A percentile compares a stretch with the other conserved stretches of the same genome.
Conservation (phyloP, 2,113 vertebrate species). For the Heliornis fulica region DNA sequence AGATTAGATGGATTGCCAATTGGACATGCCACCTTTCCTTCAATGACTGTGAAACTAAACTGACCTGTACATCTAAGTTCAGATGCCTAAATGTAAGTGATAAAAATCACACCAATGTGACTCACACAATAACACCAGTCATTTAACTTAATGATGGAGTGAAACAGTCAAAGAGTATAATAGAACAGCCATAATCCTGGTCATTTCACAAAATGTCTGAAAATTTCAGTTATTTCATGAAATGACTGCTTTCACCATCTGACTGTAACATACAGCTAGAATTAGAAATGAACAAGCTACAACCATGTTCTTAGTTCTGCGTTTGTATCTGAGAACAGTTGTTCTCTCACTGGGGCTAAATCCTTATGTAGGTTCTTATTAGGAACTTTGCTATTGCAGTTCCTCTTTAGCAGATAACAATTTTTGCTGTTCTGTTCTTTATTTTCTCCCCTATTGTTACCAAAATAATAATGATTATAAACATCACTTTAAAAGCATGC, state of each 20-base stretch:
- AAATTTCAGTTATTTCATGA: conserved; percentile 59
- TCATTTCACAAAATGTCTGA: conserved; percentile 48
- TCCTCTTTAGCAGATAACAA: conserved; percentile 35
- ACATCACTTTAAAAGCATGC: conserved; percentile 72
- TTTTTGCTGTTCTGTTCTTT: conserved; percentile 7
- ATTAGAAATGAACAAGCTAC: conserved; percentile 37
- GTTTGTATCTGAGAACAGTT: not conserved
- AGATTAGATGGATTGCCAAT: not conserved
- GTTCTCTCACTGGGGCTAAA: not conserved
- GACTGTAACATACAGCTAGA: conserved; percentile 41
- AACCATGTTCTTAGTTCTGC: not conserved
- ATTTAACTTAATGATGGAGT: conserved; percentile 47
- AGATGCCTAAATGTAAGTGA: not conserved
- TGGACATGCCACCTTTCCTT: not conserved
- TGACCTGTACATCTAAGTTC: not conserved
- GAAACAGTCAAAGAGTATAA: conserved; percentile 30
- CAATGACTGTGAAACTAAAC: not conserved
- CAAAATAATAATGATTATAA: conserved; percentile 71
- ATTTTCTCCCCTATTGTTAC: conserved; percentile 28
- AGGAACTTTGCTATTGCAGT: not conserved
- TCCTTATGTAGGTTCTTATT: conserved; percentile 5
- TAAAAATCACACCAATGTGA: conserved; percentile 4
- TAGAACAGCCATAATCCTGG: conserved; percentile 28
- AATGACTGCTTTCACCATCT: conserved; percentile 56
- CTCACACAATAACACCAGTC: conserved; percentile 14